Evolutionary conservation across 2,888 invertebrate genomes (phyloP).

Genomic region (Stenodema calcarata): DNA sequence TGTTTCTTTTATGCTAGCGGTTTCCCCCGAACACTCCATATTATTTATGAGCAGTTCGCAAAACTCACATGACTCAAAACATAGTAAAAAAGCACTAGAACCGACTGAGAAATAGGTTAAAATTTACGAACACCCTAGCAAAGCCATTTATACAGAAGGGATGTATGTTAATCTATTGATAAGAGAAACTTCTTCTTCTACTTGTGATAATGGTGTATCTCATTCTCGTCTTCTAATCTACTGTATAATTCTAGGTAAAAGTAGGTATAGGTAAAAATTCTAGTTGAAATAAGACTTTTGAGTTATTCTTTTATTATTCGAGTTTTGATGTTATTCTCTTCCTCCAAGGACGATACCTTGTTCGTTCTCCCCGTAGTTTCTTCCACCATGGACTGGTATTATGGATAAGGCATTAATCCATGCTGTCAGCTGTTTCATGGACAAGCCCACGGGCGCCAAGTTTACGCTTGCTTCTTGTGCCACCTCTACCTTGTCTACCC

Average conservation of each 20-base stretch:
- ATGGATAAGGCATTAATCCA: background rate
- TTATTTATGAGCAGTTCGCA: background rate
- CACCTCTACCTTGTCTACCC: background rate
- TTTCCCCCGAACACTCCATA: slow-evolving; percentile 42
- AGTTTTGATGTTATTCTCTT: no score
- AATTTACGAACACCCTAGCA: background rate
- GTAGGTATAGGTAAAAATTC: no score
- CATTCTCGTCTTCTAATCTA: no score
- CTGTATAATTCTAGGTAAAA: no score
- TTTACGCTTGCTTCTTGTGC: slow-evolving; percentile 3
- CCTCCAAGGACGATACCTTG: no score
- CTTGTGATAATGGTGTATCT: no score
- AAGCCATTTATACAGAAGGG: background rate
- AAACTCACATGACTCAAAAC: slow-evolving; percentile 16
- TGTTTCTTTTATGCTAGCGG: slow-evolving; percentile 22
- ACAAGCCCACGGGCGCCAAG: slow-evolving; percentile 37
- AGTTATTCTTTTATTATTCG: no score
- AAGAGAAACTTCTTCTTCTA: background rate
- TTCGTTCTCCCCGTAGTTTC: background rate
- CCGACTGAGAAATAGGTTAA: background rate
- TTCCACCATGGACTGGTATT: background rate
- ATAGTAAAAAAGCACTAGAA: background rate
- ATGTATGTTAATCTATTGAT: background rate
- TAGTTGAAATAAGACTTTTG: no score
- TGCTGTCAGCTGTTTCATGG: slow-evolving; percentile 32